These are phyloP conservation scores for Bettongia penicillata DNA, from an alignment of 2,113 vertebrate genomes.

Conservation along the genomic window DNA sequence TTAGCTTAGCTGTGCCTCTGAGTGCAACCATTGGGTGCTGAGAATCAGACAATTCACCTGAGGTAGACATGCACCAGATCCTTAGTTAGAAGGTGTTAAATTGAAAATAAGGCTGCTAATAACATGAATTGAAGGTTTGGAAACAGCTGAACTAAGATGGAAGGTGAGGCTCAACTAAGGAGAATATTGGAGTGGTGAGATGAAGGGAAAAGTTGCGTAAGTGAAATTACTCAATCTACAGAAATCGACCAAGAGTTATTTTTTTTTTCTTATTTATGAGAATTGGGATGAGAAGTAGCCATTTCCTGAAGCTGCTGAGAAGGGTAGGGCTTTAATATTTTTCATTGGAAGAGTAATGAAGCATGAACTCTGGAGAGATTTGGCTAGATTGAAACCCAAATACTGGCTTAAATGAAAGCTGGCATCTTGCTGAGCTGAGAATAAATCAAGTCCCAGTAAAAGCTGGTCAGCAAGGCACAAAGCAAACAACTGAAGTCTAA, in stretches of 20 bases:
- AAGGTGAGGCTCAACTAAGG: not conserved
- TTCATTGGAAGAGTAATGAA: conserved; percentile 45
- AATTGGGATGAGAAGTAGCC: conserved; percentile 36
- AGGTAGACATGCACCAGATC: not conserved
- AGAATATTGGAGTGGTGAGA: not conserved
- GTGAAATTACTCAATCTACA: conserved; percentile 2
- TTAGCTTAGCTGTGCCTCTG: not conserved
- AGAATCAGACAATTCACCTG: not conserved
- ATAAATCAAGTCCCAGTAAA: conserved; percentile 19
- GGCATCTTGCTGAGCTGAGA: conserved; percentile 28
- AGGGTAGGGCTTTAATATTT: conserved; percentile 45
- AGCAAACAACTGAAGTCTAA: conserved; percentile 30
- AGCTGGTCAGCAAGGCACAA: not conserved
- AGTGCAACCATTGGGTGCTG: not conserved
- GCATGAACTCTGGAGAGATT: conserved; percentile 42
- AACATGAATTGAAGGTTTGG: not conserved
- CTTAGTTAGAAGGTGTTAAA: not conserved
- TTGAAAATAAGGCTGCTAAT: not conserved
- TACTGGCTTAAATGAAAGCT: conserved; percentile 42
- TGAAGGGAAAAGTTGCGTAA: conserved; percentile 35
- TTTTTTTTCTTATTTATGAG: conserved; percentile 35
- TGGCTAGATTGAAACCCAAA: conserved; percentile 39
- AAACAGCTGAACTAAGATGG: conserved; percentile 28
- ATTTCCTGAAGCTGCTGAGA: conserved; percentile 1
- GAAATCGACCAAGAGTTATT: not conserved